A percentile compares a stretch with the other conserved stretches of the same genome.
phyloP scores from a whole-genome alignment of 1,140 invertebrate genomes.

The Epicauta chinensis region DNA sequence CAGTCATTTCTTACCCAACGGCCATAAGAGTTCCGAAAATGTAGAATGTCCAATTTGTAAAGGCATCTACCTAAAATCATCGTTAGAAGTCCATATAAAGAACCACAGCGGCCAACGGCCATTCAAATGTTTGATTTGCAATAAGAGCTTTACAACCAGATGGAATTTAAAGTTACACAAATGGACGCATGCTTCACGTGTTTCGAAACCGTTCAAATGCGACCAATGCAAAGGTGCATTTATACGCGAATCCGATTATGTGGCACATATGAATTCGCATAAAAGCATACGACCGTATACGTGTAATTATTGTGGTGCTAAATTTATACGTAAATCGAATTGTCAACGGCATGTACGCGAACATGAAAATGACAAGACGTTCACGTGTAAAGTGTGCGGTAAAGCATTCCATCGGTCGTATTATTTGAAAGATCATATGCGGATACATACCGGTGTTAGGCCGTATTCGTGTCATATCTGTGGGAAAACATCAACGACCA shows the following conservation, averaged over 20 bases:
- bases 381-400: conserved; percentile 79
- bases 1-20: conserved; percentile 61
- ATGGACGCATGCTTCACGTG: conserved; percentile 81
- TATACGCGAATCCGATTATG: conserved; percentile 69
- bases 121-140: conserved; percentile 74
- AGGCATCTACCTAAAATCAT: conserved; percentile 68
- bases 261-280: conserved; percentile 79
- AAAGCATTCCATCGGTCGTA: conserved; percentile 83
- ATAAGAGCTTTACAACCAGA: conserved; percentile 78
- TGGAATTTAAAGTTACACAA: conserved; percentile 83
- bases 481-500: conserved; percentile 77
- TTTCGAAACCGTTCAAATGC: conserved; percentile 80
- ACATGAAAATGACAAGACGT: conserved; percentile 83
- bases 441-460: conserved; percentile 75
- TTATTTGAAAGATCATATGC: conserved; percentile 79
- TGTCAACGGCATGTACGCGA: conserved; percentile 84
- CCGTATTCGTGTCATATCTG: conserved; percentile 81
- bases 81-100: conserved; percentile 72
- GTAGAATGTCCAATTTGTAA: conserved; percentile 76
- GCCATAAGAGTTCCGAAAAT: conserved; percentile 56
- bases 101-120: conserved; percentile 69
- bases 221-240: conserved; percentile 75
- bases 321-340: conserved; percentile 90
- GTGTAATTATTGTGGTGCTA: conserved; percentile 88
- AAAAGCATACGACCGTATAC: conserved; percentile 75